phyloP scores from a whole-genome alignment of 2,797 vertebrate genomes.

The Pyrocephalus nanus region DNA sequence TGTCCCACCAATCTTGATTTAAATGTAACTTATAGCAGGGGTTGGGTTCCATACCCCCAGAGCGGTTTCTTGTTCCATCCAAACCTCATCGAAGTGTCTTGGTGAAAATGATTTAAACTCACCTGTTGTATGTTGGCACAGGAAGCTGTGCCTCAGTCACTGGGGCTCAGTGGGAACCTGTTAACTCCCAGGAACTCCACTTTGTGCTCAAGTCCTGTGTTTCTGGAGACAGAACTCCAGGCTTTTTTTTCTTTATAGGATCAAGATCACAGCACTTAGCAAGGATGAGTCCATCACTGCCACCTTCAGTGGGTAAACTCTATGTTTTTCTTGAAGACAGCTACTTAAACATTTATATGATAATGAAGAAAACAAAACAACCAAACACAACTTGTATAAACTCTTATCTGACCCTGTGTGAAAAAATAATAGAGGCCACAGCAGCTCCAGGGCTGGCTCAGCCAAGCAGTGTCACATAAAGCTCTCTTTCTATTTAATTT shows the following conservation, averaged over 20 bases:
- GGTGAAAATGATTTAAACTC: neutral
- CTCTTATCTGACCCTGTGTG: neutral
- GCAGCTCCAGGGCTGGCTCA: slow-evolving; percentile 9
- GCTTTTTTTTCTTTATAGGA: neutral
- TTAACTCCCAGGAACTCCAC: neutral
- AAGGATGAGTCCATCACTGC: neutral
- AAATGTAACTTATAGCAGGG: neutral
- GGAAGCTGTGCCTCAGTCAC: neutral
- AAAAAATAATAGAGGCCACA: neutral
- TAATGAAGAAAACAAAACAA: neutral
- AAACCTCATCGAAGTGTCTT: neutral
- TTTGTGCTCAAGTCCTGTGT: neutral
- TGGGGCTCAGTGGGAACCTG: neutral
- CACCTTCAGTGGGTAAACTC: neutral
- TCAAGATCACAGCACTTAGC: neutral
- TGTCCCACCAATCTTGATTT: slow-evolving; percentile 7
- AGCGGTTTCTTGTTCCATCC: neutral
- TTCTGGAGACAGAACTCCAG: neutral
- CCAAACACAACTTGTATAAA: neutral
- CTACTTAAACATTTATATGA: neutral
- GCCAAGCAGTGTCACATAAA: neutral
- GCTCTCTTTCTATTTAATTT: slow-evolving; percentile 50
- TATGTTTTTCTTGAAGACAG: neutral
- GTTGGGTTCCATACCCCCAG: neutral
- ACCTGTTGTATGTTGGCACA: neutral